Base-by-base conservation (phyloP, 2,888 invertebrate species). In the Bursaphelenchus okinawaensis region DNA sequence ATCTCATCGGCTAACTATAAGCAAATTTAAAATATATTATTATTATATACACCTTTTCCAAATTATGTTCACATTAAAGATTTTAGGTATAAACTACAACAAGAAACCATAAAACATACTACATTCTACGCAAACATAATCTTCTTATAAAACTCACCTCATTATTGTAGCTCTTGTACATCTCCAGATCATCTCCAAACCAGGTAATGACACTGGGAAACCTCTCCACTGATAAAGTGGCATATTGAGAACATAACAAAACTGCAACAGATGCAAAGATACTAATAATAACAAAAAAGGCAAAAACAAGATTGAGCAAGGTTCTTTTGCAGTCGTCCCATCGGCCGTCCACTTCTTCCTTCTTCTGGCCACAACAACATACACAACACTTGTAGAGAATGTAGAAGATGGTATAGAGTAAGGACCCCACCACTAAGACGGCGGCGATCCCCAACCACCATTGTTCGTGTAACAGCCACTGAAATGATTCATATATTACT, bases 391-490 rank as follows among this genome's bases (percentile, higher is more conserved):
- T 76, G 70, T 75, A 75, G 59, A 79, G 56, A n/a, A 77, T 40
- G 64, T 79, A 80, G 24, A 72, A 31, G 12, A 80, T 24, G n/a
- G 78, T 72, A 63, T 79, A 80, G n/a, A 76, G 26, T 8, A 73
- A 40, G 31, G 77, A 69, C 56, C 76, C 51, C 4, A 70, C 61
- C 23, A 80, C 57, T 8, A 79, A 63, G 19, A 73, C 68, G 9
- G 65, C 70, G 16, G 67, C 65, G 16, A 77, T 27, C n/a, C 65
- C 67, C 23, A 80, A 57, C 76, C 76, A 77, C 70, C 77, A 74
- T 63, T 72, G 71, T 52, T 77, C 79, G 70, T 75, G 78, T 59
- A 73, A 70, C 24, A 80, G 57, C 80, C 80, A 80, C 77, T 80
- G 72, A 65, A 78, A 61, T n/a, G n/a, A n/a, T n/a, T n/a, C n/a